These are phyloP conservation scores for Drosophila tani DNA, from an alignment of 1,140 invertebrate species.

Conservation along the genomic window DNA sequence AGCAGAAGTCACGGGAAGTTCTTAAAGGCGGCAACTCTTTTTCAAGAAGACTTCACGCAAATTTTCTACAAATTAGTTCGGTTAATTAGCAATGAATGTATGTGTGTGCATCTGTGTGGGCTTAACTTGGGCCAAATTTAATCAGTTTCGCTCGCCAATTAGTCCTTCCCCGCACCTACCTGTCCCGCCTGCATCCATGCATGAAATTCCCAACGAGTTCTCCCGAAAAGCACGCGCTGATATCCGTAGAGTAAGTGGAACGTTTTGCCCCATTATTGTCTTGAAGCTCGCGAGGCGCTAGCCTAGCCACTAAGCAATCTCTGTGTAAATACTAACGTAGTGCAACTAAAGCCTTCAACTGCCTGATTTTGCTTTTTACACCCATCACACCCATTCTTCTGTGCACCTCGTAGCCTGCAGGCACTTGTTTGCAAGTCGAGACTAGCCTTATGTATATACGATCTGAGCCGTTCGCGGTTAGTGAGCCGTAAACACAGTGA, in stretches of 20 bases:
- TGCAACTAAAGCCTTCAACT: constrained; percentile 14
- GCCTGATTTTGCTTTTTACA: constrained; percentile 18
- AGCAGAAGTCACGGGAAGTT: constrained; percentile 22
- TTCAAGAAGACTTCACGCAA: constrained; percentile 58
- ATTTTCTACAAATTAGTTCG: constrained; percentile 64
- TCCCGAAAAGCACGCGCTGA: constrained; percentile 20
- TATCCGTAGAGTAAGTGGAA: constrained; percentile 33
- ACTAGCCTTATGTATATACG: constrained; percentile 36
- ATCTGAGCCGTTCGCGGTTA: constrained; percentile 9
- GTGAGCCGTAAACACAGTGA: constrained; percentile 18
- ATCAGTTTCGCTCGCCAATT: constrained; percentile 45
- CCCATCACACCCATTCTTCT: background rate
- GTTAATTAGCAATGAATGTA: constrained; percentile 71
- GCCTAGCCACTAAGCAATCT: constrained; percentile 1
- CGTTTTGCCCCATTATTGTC: constrained; percentile 30
- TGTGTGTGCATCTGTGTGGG: constrained; percentile 16
- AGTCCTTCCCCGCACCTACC: constrained; percentile 10
- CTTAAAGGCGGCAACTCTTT: constrained; percentile 61
- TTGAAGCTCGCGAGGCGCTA: constrained; percentile 54
- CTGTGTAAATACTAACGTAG: constrained; percentile 39
- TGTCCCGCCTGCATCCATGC: constrained; percentile 51
- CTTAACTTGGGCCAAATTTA: constrained; percentile 31
- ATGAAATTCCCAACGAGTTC: constrained; percentile 55
- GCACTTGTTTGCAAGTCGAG: constrained; percentile 31
- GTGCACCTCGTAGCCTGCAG: constrained; percentile 15